Base-by-base conservation (phyloP, 2,888 invertebrate species). In the Timandra comae region DNA sequence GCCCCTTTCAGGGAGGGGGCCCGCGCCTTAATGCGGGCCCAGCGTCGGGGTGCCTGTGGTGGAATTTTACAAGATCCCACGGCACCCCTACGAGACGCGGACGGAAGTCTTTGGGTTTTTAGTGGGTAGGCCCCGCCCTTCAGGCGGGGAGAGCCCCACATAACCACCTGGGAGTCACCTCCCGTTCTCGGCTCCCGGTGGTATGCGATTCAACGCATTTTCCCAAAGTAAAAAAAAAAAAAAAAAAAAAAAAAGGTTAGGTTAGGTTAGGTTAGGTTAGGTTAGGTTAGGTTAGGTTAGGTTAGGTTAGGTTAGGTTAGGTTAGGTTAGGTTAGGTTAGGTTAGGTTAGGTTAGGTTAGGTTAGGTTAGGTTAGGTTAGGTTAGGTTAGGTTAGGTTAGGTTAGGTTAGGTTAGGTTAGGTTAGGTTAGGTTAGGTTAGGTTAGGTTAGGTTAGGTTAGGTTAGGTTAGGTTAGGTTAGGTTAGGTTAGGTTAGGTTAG, bases 221-320 rank as follows among this genome's bases (percentile, higher is more conserved):
- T n/a, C n/a, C n/a, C n/a, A n/a, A n/a, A n/a, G n/a, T n/a, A n/a
- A n/a, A n/a, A n/a, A n/a, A n/a, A n/a, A n/a, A n/a, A n/a, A n/a
- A 9, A 8, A 8, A 23, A 9, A 9, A 8, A 8, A 23, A 9
- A 9, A 8, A 8, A 23, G 23, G 23, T 23, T 23, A 23, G 23
- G 23, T 23, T 23, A 23, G 23, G 23, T 23, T 23, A 19, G 19
- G 19, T 19, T 19, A 19, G 19, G 19, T 19, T 19, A 19, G 19
- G 19, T 19, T 19, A 19, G 19, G 19, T 19, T 19, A 19, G 43
- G 45, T 41, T 41, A 45, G 45, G 41, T 42, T 42, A 45, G 45
- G 45, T 42, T 42, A 42, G 41, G 45, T 41, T 41, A 45, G 45
- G 41, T 42, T 42, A 45, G 45, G 45, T 42, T 42, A 42, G 41